A percentile compares a stretch with the other conserved stretches of the same genome.
Evolutionary conservation across 2,888 invertebrate genomes (phyloP).

Genomic region (Phortica magna): DNA sequence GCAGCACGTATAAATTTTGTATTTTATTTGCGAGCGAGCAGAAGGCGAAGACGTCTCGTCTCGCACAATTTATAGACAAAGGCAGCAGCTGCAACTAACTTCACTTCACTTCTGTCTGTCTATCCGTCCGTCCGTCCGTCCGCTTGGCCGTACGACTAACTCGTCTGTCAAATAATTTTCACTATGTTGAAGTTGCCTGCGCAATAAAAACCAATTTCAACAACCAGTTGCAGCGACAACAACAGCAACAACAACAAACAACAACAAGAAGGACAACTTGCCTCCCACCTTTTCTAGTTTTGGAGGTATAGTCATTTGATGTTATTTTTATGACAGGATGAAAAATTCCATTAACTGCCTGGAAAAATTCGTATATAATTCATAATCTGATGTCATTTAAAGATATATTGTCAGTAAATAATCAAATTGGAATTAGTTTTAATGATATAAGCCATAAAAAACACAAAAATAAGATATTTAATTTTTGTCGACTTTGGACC

Average conservation of each 20-base stretch:
- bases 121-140: not conserved
- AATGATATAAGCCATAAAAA: too few relatives aligned
- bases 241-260: slow-evolving; percentile 14
- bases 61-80: slow-evolving; percentile 31
- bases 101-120: too few relatives aligned
- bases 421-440: too few relatives aligned
- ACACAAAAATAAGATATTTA: too few relatives aligned
- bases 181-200: not conserved
- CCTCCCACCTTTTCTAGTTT: too few relatives aligned
- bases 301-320: too few relatives aligned
- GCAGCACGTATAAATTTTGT: slow-evolving; percentile 27
- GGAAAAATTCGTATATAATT: too few relatives aligned
- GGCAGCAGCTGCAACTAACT: slow-evolving; percentile 2
- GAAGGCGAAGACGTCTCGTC: slow-evolving; percentile 1
- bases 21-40: slow-evolving; percentile 18
- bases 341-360: too few relatives aligned
- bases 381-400: too few relatives aligned
- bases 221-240: slow-evolving; percentile 23
- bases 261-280: not conserved
- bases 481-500: too few relatives aligned
- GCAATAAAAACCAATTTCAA: slow-evolving; percentile 32
- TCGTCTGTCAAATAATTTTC: slow-evolving; percentile 30
- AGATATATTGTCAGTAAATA: too few relatives aligned
- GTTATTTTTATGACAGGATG: too few relatives aligned
- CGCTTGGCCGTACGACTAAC: not conserved